These are phyloP conservation scores for Ara ararauna DNA, from an alignment of 2,797 vertebrate genomes.

Conservation along the genomic window DNA sequence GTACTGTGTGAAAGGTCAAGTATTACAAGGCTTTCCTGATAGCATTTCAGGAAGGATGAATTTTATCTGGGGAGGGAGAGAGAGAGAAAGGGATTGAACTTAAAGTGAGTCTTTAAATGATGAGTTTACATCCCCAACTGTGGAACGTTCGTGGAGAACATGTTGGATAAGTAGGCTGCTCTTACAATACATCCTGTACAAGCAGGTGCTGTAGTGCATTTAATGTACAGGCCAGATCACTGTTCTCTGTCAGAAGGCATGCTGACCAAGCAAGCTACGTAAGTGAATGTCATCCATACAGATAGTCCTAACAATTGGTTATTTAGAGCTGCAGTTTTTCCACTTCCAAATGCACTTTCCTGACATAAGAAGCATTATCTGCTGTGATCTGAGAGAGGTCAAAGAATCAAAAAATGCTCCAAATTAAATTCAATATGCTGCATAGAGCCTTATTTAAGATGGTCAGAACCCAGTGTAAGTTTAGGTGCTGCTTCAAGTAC, in stretches of 20 bases:
- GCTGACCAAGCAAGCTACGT: not conserved
- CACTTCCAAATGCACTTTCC: not conserved
- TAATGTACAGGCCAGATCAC: no score
- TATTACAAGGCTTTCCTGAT: not conserved
- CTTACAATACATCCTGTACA: not conserved
- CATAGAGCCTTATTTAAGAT: not conserved
- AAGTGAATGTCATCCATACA: not conserved
- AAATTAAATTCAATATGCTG: not conserved
- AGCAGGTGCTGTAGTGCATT: not conserved
- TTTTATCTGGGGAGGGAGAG: not conserved
- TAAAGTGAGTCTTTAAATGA: not conserved
- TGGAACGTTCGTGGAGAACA: not conserved
- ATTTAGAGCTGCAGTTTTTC: not conserved
- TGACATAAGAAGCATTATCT: not conserved
- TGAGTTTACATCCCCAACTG: not conserved
- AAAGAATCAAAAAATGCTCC: not conserved
- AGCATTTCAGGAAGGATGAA: not conserved
- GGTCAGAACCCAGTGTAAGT: not conserved
- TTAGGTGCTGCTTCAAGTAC: not conserved
- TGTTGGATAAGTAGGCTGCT: not conserved
- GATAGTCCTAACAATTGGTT: not conserved
- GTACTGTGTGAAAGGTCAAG: not conserved
- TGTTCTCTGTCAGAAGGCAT: not conserved
- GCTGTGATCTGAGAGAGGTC: not conserved
- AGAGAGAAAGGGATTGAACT: not conserved